A percentile compares a stretch with the other conserved stretches of the same genome.
Conservation (phyloP, 2,797 vertebrate genomes). For the Megalops cyprinoides region DNA sequence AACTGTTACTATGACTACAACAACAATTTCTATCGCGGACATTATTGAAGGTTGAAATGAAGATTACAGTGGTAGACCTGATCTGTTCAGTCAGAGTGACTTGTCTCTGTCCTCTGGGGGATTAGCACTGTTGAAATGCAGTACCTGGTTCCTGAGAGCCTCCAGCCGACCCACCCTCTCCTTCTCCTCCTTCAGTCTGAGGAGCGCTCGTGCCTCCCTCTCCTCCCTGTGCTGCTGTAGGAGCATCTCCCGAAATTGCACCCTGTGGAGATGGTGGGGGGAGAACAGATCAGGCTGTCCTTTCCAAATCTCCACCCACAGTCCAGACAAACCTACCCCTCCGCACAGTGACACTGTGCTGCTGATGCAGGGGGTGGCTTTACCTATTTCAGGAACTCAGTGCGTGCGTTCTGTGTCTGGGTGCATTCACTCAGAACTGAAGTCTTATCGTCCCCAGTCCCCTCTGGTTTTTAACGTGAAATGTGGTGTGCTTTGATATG, state of each 20-base stretch:
- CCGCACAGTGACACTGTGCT: background rate
- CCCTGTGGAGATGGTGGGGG: slow-evolving; percentile 67
- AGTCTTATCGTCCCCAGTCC: background rate
- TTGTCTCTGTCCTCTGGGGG: background rate
- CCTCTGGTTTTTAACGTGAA: too few species aligned
- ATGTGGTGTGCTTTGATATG: too few species aligned
- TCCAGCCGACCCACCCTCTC: slow-evolving; percentile 74
- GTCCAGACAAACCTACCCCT: background rate
- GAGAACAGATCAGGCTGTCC: background rate
- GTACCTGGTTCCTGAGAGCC: slow-evolving; percentile 85
- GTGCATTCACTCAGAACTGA: background rate
- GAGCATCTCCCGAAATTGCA: slow-evolving; percentile 77
- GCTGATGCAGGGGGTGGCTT: background rate
- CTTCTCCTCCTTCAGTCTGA: slow-evolving; percentile 67
- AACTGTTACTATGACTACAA: too few species aligned
- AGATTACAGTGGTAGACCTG: too few species aligned
- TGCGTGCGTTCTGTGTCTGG: too few species aligned
- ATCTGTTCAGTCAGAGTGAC: background rate
- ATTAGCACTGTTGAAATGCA: slow-evolving; percentile 48
- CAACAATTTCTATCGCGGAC: too few species aligned
- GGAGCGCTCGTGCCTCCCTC: slow-evolving; percentile 66
- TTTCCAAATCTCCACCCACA: background rate
- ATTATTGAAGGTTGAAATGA: too few species aligned
- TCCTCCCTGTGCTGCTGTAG: slow-evolving; percentile 69
- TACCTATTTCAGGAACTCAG: too few species aligned